phyloP scores from a whole-genome alignment of 2,888 invertebrate species.

The Ichneumoninae sp. region DNA sequence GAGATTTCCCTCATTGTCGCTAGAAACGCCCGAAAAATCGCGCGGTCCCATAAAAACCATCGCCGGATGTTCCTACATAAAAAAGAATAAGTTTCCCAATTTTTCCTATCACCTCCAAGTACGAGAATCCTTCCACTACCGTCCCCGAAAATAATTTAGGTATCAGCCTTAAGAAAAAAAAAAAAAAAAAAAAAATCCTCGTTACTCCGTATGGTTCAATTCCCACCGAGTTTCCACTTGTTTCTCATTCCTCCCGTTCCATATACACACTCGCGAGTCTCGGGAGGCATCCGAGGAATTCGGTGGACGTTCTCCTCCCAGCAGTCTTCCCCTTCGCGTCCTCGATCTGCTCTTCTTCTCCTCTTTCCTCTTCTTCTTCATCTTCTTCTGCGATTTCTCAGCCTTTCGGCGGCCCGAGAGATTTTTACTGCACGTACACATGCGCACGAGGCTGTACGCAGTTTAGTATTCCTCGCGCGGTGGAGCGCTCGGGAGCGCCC shows the following conservation, averaged over 20 bases:
- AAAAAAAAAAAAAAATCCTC: neutral
- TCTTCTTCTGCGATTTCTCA: conserved; percentile 48
- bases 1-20: too few species aligned
- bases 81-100: too few species aligned
- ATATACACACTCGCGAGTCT: conserved; percentile 8
- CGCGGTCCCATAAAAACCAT: too few species aligned
- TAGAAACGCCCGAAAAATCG: too few species aligned
- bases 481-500: conserved; percentile 12
- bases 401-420: conserved; percentile 29
- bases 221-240: conserved; percentile 2
- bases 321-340: conserved; percentile 29
- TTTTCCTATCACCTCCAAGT: too few species aligned
- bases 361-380: conserved; percentile 62
- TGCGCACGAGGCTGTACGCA: neutral
- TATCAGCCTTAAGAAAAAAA: too few species aligned
- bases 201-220: conserved; percentile 3
- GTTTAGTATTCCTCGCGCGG: conserved; percentile 24
- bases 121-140: too few species aligned
- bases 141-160: too few species aligned
- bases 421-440: conserved; percentile 8
- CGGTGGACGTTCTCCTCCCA: conserved; percentile 66
- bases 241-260: neutral
- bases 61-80: too few species aligned
- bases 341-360: conserved; percentile 58
- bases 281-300: conserved; percentile 79